These are phyloP conservation scores for Luperina nickerlii DNA, from an alignment of 2,888 invertebrate genomes.

Conservation along the genomic window DNA sequence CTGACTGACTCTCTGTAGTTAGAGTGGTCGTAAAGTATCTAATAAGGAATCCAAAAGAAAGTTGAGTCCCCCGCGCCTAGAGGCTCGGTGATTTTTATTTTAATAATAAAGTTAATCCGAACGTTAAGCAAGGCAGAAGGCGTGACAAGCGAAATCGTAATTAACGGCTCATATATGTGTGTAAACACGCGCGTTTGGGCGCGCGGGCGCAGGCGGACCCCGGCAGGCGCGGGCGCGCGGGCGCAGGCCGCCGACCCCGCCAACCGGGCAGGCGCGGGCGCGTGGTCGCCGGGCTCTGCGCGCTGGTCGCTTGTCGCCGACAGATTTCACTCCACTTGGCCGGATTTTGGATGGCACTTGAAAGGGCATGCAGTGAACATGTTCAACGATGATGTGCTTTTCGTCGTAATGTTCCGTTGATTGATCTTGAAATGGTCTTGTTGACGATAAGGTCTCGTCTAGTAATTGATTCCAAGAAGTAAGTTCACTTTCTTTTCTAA, in stretches of 20 bases:
- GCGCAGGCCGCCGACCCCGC: slow-evolving; percentile 75
- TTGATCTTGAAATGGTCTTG: slow-evolving; percentile 27
- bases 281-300: background rate
- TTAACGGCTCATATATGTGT: slow-evolving; percentile 80
- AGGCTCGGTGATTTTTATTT: slow-evolving; percentile 72
- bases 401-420: slow-evolving; percentile 24
- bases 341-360: slow-evolving; percentile 55
- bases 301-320: slow-evolving; percentile 34
- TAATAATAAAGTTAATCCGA: slow-evolving; percentile 81
- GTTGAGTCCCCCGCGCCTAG: slow-evolving; percentile 56
- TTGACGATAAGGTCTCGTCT: slow-evolving; percentile 4
- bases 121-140: slow-evolving; percentile 87
- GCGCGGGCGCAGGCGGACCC: slow-evolving; percentile 74
- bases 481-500: background rate
- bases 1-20: slow-evolving; percentile 30
- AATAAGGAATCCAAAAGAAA: slow-evolving; percentile 65
- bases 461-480: slow-evolving; percentile 37
- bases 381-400: slow-evolving; percentile 44
- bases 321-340: slow-evolving; percentile 65
- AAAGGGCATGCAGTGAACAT: slow-evolving; percentile 51
- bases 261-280: slow-evolving; percentile 38
- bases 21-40: slow-evolving; percentile 24
- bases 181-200: slow-evolving; percentile 62
- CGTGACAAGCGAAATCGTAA: slow-evolving; percentile 89
- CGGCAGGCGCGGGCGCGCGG: slow-evolving; percentile 70